Conservation (phyloP, 1,140 invertebrate species). For the Eriosoma lanigerum region DNA sequence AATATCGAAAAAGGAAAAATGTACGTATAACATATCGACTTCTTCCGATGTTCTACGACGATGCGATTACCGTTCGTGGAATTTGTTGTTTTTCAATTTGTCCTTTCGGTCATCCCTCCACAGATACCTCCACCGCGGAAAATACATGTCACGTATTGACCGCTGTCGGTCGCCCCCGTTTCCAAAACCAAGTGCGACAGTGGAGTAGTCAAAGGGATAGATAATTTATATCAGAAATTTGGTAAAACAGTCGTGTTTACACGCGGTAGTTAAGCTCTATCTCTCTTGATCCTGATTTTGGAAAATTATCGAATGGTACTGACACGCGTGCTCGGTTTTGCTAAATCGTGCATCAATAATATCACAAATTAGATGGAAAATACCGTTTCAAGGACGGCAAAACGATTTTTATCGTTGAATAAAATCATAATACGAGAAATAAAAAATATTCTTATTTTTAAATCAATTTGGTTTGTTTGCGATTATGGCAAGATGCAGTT, state of each 20-base stretch:
- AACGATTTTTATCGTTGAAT: neutral
- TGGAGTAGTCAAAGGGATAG: neutral
- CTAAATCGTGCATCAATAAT: constrained; percentile 2
- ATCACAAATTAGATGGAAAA: constrained; percentile 8
- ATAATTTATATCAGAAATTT: constrained; percentile 34
- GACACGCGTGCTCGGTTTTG: neutral
- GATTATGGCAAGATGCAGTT: neutral
- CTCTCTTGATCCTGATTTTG: neutral
- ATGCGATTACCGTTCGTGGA: neutral
- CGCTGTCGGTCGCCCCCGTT: neutral
- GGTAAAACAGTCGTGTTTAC: constrained; percentile 19
- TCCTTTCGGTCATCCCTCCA: neutral
- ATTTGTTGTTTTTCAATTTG: constrained; percentile 37
- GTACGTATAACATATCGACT: too few species aligned
- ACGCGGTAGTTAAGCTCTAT: constrained; percentile 3
- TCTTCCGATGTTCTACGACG: neutral
- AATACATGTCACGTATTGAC: constrained; percentile 39
- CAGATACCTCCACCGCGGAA: neutral
- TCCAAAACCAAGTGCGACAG: too few species aligned
- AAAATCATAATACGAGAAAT: neutral
- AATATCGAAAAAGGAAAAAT: too few species aligned
- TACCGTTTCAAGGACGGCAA: neutral
- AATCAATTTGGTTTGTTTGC: neutral
- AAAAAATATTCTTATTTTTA: too few species aligned
- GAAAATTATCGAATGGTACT: neutral